phyloP scores from a whole-genome alignment of 2,113 vertebrate genomes.

The Cnemophilus loriae region DNA sequence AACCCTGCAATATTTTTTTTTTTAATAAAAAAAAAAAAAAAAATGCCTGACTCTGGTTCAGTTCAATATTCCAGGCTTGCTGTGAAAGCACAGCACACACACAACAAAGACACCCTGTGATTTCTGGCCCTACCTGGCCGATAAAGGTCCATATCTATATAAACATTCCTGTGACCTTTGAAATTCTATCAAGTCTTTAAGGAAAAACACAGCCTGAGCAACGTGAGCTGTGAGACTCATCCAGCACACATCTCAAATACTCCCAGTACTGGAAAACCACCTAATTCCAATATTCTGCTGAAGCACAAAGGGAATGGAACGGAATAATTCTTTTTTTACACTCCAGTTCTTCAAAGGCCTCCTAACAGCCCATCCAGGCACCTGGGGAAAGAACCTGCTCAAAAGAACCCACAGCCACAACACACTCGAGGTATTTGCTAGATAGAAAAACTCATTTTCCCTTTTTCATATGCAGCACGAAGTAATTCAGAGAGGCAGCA shows the following conservation, averaged over 20 bases:
- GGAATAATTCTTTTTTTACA: not conserved
- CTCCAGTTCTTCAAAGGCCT: not conserved
- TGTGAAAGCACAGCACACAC: not conserved
- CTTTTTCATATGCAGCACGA: not conserved
- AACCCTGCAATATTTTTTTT: slow-evolving; percentile 17
- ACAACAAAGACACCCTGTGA: not conserved
- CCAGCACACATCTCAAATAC: not conserved
- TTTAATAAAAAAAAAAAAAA: not conserved
- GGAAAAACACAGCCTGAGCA: not conserved
- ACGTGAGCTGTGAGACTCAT: not conserved
- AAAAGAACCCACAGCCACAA: not conserved
- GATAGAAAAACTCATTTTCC: not conserved
- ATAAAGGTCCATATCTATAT: not conserved
- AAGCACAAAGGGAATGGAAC: not conserved
- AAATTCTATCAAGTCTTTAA: not conserved
- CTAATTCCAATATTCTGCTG: not conserved
- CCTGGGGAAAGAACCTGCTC: not conserved
- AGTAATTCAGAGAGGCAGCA: not conserved
- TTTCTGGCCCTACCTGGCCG: not conserved
- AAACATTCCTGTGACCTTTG: not conserved
- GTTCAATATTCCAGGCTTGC: not conserved
- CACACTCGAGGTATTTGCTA: no score
- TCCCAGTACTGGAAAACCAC: not conserved
- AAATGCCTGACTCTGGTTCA: not conserved
- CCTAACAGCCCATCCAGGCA: not conserved